Evolutionary conservation across 2,888 invertebrate genomes (phyloP), one percentile per base, ranked within the genome.

Genomic region (Neria commutata): DNA sequence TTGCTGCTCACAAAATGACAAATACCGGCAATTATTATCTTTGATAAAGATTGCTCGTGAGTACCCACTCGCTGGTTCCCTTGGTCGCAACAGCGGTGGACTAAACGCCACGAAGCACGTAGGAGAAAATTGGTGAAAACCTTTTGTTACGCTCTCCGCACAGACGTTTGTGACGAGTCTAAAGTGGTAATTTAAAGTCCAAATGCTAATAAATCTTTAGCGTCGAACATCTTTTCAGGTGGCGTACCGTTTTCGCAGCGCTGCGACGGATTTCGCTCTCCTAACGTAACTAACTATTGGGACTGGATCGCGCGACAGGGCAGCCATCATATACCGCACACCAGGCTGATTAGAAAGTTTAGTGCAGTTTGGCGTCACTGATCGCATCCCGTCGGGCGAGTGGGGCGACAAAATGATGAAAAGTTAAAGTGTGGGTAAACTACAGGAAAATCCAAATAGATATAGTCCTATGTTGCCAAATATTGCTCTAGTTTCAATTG

Each of bases 1-100:
- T 79, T 62, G 72, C 78, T 79, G 81, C 78, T 79, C 81, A 79
- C 79, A 76, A 78, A 77, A 67, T 63, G 61, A 65, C 64, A 64
- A 53, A 64, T 62, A 55, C 56, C 54, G 40, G 48, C 55, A 61
- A 57, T 56, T 48, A 58, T 61, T 61, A 63, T 63, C 63, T 42
- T n/a, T n/a, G n/a, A n/a, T n/a, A 19, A 42, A 42, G 21, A 42
- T 14, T 42, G 14, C 42, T 29, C 29, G 6, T 8, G 29, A 29
- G 29, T 8, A 8, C 29, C 11, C 6, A 6, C 6, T 29, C 11
- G 29, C 11, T 11, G 29, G n/a, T n/a, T n/a, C n/a, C n/a, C n/a
- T n/a, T n/a, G n/a, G n/a, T 40, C 40, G 40, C 40, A 16, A 40
- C 14, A 16, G 40, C n/a, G 16, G 16, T 19, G 17, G 40, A 46